Evolutionary conservation across 1,140 invertebrate species (phyloP).

Genomic region (Monochamus saltuarius): DNA sequence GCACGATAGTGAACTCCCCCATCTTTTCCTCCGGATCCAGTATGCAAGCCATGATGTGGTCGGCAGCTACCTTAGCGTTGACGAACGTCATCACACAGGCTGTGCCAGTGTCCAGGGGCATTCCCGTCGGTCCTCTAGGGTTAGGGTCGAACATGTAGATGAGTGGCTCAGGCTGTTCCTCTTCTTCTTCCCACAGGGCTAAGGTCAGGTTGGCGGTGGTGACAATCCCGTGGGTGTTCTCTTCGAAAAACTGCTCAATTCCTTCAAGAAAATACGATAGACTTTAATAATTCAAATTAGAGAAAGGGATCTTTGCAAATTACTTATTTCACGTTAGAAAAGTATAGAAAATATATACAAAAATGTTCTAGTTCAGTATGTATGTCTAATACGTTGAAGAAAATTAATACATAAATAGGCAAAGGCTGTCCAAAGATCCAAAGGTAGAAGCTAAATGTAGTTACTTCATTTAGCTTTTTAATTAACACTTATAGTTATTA

Average conservation of each 20-base stretch:
- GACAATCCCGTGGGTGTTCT: conserved; percentile 54
- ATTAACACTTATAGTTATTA: too few species aligned
- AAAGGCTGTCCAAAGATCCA: too few species aligned
- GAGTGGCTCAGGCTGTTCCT: conserved; percentile 29
- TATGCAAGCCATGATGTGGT: conserved; percentile 43
- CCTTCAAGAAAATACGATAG: conserved; percentile 23
- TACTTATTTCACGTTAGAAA: too few species aligned
- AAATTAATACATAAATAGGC: too few species aligned
- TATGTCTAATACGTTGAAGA: too few species aligned
- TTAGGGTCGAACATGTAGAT: conserved; percentile 58
- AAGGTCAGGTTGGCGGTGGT: conserved; percentile 52
- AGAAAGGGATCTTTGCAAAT: conserved; percentile 11
- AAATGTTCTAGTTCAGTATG: too few species aligned
- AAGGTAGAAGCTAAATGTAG: too few species aligned
- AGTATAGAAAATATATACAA: too few species aligned
- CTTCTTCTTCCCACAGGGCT: conserved; percentile 54
- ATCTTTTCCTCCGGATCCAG: conserved; percentile 25
- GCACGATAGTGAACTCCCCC: conserved; percentile 38
- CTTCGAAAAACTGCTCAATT: conserved; percentile 55
- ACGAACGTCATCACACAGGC: conserved; percentile 39
- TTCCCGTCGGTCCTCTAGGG: conserved; percentile 54
- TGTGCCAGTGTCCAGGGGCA: conserved; percentile 39
- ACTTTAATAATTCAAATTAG: background rate
- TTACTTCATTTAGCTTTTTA: too few species aligned
- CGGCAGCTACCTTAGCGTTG: conserved; percentile 38